phyloP scores from a whole-genome alignment of 2,888 invertebrate species.

The Xestia c-nigrum region DNA sequence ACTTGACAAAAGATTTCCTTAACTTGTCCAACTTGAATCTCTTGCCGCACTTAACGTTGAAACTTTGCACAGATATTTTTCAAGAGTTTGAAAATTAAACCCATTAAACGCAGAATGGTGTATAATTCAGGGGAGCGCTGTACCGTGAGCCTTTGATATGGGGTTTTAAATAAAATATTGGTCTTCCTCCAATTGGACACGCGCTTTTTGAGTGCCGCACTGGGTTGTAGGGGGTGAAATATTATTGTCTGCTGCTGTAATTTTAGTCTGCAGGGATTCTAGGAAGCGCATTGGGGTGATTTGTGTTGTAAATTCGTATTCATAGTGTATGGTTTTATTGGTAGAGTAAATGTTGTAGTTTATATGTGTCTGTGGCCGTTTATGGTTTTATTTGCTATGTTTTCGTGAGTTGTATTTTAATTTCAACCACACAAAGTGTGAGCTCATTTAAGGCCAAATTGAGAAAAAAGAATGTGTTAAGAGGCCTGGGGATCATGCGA shows the following conservation, averaged over 20 bases:
- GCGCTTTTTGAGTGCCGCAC: slow-evolving; percentile 50
- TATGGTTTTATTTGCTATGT: neutral
- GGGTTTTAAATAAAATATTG: slow-evolving; percentile 82
- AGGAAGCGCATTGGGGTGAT: slow-evolving; percentile 1
- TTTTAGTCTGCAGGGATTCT: slow-evolving; percentile 13
- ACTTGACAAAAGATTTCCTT: slow-evolving; percentile 68
- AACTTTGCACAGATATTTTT: slow-evolving; percentile 81
- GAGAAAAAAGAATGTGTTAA: rapidly evolving
- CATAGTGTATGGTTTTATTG: slow-evolving; percentile 1
- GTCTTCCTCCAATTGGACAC: slow-evolving; percentile 63
- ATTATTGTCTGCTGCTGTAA: slow-evolving; percentile 47
- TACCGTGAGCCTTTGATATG: slow-evolving; percentile 75
- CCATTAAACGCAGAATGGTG: slow-evolving; percentile 82
- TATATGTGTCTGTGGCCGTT: neutral
- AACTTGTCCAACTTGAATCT: slow-evolving; percentile 68
- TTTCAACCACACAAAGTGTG: neutral
- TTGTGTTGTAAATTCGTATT: slow-evolving; percentile 25
- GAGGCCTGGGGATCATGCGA: too few species aligned
- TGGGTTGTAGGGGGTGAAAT: slow-evolving; percentile 44
- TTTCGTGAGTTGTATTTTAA: neutral
- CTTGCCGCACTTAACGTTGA: slow-evolving; percentile 68
- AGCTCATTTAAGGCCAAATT: neutral
- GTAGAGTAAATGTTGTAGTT: neutral
- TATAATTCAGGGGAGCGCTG: slow-evolving; percentile 77
- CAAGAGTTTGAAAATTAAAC: slow-evolving; percentile 82